phyloP scores from a whole-genome alignment of 2,113 vertebrate genomes.

The Cinclus mexicanus region DNA sequence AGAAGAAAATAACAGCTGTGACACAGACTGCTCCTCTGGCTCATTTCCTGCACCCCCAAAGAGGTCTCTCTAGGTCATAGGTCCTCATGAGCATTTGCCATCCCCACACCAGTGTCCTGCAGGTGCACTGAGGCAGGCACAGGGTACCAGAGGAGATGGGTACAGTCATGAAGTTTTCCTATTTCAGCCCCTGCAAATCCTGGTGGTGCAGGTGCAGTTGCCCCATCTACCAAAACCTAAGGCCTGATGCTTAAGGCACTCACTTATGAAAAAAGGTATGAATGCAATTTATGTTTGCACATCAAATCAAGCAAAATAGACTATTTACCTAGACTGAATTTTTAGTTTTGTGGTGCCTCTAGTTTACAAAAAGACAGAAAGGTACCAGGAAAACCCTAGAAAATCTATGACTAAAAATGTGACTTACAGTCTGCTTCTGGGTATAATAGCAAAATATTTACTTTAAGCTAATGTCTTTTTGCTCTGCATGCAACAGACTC shows the following conservation, averaged over 20 bases:
- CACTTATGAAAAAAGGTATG: background rate
- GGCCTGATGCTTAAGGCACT: background rate
- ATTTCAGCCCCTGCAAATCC: background rate
- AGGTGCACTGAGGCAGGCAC: background rate
- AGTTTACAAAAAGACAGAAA: background rate
- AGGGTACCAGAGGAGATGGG: background rate
- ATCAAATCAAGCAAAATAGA: background rate
- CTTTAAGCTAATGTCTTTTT: background rate
- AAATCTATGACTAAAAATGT: background rate
- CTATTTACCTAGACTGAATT: background rate
- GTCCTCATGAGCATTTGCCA: fast-evolving
- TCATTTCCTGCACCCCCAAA: fast-evolving
- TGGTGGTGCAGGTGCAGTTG: background rate
- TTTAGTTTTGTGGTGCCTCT: background rate
- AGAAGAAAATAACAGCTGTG: background rate
- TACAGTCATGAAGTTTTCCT: background rate
- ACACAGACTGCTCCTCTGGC: background rate
- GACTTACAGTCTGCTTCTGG: background rate
- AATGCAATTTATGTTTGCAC: background rate
- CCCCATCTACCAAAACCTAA: background rate
- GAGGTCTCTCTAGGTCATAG: background rate
- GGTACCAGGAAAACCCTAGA: background rate
- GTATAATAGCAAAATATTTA: background rate
- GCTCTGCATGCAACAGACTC: background rate
- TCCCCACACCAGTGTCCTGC: background rate